Evolutionary conservation across 2,113 vertebrate genomes (phyloP).

Genomic region (Chitala chitala): DNA sequence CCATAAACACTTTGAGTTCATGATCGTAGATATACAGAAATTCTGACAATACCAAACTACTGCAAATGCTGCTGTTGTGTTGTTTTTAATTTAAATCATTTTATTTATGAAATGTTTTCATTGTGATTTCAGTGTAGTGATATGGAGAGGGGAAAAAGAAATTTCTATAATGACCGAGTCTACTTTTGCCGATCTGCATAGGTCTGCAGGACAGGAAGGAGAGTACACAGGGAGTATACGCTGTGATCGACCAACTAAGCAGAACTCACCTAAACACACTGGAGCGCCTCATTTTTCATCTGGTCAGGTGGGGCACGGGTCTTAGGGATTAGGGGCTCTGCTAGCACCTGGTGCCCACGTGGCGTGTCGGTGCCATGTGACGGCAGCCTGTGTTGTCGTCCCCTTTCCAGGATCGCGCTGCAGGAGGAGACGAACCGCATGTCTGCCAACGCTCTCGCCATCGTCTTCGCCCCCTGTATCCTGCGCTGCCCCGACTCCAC

Average conservation of each 20-base stretch:
- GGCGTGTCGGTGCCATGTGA: not conserved
- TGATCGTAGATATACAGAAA: too few species aligned
- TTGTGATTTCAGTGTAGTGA: too few species aligned
- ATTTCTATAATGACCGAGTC: too few species aligned
- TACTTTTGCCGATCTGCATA: too few species aligned
- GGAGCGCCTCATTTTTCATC: slow-evolving; percentile 93
- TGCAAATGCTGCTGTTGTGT: too few species aligned
- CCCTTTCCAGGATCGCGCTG: slow-evolving; percentile 75
- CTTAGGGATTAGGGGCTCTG: not conserved
- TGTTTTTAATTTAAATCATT: too few species aligned
- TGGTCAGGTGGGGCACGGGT: slow-evolving; percentile 75
- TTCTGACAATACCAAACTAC: too few species aligned
- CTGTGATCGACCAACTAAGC: slow-evolving; percentile 89
- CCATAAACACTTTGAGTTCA: too few species aligned
- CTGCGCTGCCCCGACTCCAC: slow-evolving; percentile 90
- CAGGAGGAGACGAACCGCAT: slow-evolving; percentile 96
- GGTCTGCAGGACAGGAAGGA: slow-evolving; percentile 92
- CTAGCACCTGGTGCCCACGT: not conserved
- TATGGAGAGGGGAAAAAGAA: too few species aligned
- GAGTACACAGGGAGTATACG: slow-evolving; percentile 81
- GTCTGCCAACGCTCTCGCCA: slow-evolving; percentile 94
- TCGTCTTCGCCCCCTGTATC: slow-evolving; percentile 96
- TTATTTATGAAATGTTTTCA: too few species aligned
- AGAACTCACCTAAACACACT: slow-evolving; percentile 88
- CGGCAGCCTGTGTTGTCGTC: slow-evolving; percentile 13